Conservation (phyloP, 2,888 invertebrate species). For the Tortrix viridana region DNA sequence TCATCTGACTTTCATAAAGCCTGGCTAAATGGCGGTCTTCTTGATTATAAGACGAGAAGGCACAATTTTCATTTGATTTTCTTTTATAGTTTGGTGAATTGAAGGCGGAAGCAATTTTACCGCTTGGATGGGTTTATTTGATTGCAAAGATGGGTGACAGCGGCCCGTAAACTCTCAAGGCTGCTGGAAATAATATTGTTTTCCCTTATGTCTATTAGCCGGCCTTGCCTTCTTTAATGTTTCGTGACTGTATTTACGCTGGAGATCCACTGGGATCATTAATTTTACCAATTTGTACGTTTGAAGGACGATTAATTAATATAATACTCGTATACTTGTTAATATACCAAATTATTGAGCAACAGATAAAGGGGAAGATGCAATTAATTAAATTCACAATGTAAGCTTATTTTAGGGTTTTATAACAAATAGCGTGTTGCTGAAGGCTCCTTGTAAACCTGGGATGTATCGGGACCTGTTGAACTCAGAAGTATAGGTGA, state of each 20-base stretch:
- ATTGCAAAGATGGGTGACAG: constrained; percentile 35
- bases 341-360: no score
- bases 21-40: constrained; percentile 23
- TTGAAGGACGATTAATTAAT: no score
- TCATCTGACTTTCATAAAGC: constrained; percentile 20
- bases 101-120: constrained; percentile 33
- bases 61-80: constrained; percentile 35
- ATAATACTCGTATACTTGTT: no score
- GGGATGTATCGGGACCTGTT: no score
- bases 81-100: constrained; percentile 24
- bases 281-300: no score
- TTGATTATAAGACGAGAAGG: constrained; percentile 33
- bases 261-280: not conserved
- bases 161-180: constrained; percentile 29
- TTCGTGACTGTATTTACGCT: not conserved
- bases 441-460: no score
- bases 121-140: constrained; percentile 30
- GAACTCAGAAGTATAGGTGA: no score
- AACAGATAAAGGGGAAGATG: no score
- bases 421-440: not conserved
- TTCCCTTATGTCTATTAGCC: constrained; percentile 5
- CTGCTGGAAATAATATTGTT: constrained; percentile 21
- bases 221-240: not conserved
- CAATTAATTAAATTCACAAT: no score
- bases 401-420: no score